phyloP scores from a whole-genome alignment of 1,140 invertebrate genomes.

The Drosophila bifasciata region DNA sequence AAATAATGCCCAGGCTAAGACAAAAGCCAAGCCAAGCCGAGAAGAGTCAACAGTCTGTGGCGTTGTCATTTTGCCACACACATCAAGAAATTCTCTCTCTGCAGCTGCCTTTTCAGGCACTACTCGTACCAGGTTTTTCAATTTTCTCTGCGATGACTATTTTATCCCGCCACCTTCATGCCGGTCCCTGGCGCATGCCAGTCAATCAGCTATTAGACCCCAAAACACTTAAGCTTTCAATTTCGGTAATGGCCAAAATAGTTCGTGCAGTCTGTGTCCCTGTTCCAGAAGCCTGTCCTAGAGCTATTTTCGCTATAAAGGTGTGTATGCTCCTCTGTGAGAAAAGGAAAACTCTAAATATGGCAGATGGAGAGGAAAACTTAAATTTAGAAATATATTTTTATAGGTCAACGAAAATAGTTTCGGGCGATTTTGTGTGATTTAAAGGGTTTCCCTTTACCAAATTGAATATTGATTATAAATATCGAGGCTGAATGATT shows the following conservation, averaged over 20 bases:
- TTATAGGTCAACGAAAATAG: not conserved
- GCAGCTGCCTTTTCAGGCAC: constrained; percentile 5
- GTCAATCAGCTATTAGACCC: constrained; percentile 51
- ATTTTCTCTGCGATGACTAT: constrained; percentile 19
- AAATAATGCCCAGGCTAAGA: constrained; percentile 68
- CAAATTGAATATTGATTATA: no score
- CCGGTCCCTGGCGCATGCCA: constrained; percentile 19
- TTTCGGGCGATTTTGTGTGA: no score
- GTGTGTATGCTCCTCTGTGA: no score
- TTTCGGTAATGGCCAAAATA: constrained; percentile 23
- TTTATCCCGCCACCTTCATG: constrained; percentile 37
- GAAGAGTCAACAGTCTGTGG: constrained; percentile 35
- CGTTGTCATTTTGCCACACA: constrained; percentile 43
- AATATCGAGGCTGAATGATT: not conserved
- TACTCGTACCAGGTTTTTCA: constrained; percentile 11
- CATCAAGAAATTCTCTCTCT: constrained; percentile 49
- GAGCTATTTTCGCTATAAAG: no score
- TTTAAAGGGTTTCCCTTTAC: no score
- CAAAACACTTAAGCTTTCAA: constrained; percentile 40
- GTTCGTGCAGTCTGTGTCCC: constrained; percentile 8
- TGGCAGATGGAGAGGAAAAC: no score
- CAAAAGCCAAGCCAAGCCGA: constrained; percentile 35
- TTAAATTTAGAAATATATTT: not conserved
- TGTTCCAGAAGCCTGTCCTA: not conserved
- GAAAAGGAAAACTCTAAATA: constrained; percentile 16